Evolutionary conservation across 2,888 invertebrate species (phyloP).

Genomic region (Heliconius sara): DNA sequence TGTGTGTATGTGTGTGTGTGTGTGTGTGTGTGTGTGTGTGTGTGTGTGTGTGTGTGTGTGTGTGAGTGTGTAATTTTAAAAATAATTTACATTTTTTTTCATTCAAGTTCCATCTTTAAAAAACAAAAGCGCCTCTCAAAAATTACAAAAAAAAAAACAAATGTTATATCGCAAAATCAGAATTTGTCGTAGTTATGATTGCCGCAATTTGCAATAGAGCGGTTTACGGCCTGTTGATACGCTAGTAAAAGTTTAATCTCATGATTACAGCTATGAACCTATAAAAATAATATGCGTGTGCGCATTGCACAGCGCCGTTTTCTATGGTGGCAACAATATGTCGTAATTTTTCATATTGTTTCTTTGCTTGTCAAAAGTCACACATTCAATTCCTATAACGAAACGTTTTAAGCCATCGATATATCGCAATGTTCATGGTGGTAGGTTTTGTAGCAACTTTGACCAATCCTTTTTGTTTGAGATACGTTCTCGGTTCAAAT

Average conservation of each 20-base stretch:
- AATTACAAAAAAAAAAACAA: not conserved
- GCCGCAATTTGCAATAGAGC: conserved; percentile 63
- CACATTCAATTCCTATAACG: not conserved
- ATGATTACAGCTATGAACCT: conserved; percentile 64
- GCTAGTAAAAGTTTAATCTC: conserved; percentile 78
- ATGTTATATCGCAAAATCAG: conserved; percentile 20
- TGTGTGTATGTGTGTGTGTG: no score
- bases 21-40: no score
- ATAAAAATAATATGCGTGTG: conserved; percentile 53
- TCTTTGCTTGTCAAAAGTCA: conserved; percentile 11
- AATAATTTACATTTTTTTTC: no score
- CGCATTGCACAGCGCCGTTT: conserved; percentile 4
- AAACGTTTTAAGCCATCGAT: not conserved
- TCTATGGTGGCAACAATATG: conserved; percentile 8
- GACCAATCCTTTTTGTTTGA: no score
- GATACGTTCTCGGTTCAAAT: no score
- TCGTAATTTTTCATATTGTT: conserved; percentile 1
- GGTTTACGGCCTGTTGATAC: conserved; percentile 74
- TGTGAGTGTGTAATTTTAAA: no score
- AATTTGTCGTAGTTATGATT: conserved; percentile 32
- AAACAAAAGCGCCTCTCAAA: not conserved
- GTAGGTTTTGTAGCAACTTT: no score
- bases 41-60: no score
- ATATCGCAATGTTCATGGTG: no score
- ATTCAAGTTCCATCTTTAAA: not conserved